These are phyloP conservation scores for Pelusios castaneus DNA, from an alignment of 2,113 vertebrate species.

Conservation along the genomic window DNA sequence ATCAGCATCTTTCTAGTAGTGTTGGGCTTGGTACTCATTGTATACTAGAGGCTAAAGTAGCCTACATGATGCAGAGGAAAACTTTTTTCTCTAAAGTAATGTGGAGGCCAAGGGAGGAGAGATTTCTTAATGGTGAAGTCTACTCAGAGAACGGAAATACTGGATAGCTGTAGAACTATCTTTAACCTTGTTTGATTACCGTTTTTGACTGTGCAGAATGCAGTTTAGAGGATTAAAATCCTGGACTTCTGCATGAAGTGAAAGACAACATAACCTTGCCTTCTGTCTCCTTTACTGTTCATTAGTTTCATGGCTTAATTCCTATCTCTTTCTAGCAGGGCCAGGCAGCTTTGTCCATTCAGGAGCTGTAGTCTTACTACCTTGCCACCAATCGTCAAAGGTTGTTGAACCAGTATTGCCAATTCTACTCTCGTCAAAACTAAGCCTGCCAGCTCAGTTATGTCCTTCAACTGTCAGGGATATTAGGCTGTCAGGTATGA, in stretches of 20 bases:
- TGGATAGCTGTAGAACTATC: background rate
- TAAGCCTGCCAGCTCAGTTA: conserved; percentile 30
- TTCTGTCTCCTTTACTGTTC: conserved; percentile 22
- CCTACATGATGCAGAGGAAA: background rate
- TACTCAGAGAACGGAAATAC: background rate
- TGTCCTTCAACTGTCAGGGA: conserved; percentile 16
- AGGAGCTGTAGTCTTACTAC: conserved; percentile 24
- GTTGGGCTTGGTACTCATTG: background rate
- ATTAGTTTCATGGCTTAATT: conserved; percentile 71
- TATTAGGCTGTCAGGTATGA: background rate
- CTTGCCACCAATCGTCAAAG: conserved; percentile 4
- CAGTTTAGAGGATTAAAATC: conserved; percentile 37
- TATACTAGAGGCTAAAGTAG: background rate
- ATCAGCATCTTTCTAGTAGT: background rate
- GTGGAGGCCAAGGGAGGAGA: background rate
- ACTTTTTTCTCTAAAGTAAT: background rate
- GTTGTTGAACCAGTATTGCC: conserved; percentile 10
- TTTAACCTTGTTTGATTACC: background rate
- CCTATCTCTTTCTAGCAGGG: conserved; percentile 70
- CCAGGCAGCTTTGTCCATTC: conserved; percentile 51
- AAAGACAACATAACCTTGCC: conserved; percentile 65
- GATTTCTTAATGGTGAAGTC: background rate
- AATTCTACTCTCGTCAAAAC: conserved; percentile 43
- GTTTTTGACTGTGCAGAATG: background rate
- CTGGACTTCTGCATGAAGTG: background rate